A percentile compares a stretch with the other conserved stretches of the same genome.
Evolutionary conservation across 2,113 vertebrate species (phyloP).

Genomic region (Haemorhous mexicanus): DNA sequence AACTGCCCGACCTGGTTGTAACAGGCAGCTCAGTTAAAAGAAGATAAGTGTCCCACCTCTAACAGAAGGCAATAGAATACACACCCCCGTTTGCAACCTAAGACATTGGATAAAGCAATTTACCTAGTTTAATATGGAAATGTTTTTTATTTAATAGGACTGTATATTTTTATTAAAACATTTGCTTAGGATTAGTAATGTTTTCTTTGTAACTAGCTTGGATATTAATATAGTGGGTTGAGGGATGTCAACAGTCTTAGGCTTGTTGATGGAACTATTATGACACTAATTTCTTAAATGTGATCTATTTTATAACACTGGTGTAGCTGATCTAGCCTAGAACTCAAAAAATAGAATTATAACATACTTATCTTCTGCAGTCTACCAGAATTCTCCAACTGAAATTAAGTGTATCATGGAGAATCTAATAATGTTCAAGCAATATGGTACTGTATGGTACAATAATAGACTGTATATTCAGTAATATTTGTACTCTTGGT

Average conservation of each 20-base stretch:
- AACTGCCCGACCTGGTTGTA: background rate
- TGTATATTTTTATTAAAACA: background rate
- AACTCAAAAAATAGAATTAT: background rate
- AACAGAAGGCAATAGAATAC: background rate
- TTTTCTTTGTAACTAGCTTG: background rate
- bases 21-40: background rate
- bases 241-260: background rate
- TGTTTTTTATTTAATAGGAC: background rate
- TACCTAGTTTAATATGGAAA: background rate
- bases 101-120: background rate
- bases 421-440: background rate
- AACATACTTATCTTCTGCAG: background rate
- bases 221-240: background rate
- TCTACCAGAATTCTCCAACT: background rate
- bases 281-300: background rate
- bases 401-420: background rate
- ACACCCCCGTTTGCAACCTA: background rate
- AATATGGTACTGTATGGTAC: background rate
- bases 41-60: background rate
- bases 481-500: background rate
- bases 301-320: background rate
- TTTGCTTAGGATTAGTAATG: background rate
- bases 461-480: background rate
- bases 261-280: background rate
- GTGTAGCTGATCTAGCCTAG: background rate